Conservation (phyloP, 2,113 vertebrate species). For the Solea senegalensis region DNA sequence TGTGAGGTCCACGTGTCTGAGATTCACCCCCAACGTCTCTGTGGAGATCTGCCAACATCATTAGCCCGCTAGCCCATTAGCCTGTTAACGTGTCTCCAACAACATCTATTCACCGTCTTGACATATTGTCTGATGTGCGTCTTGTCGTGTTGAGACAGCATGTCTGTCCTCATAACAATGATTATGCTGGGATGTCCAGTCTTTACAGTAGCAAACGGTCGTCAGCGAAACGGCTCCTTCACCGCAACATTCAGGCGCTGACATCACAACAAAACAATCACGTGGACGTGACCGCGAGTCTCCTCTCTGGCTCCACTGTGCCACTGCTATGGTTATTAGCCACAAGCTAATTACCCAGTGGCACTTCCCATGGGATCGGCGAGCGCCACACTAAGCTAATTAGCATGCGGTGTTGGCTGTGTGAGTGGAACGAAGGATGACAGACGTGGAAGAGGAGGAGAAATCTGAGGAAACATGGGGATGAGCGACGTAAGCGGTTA, state of each 20-base stretch:
- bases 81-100: too few species aligned
- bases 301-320: conserved; percentile 26
- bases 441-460: not conserved
- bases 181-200: too few species aligned
- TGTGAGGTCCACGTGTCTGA: too few species aligned
- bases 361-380: conserved; percentile 26
- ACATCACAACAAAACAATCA: not conserved
- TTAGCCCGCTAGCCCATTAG: too few species aligned
- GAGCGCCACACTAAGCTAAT: conserved; percentile 50
- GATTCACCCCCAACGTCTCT: too few species aligned
- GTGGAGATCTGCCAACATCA: too few species aligned
- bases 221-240: too few species aligned
- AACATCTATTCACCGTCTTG: too few species aligned
- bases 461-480: not conserved
- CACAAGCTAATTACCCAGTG: conserved; percentile 48
- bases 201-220: too few species aligned
- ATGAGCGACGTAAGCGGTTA: not conserved
- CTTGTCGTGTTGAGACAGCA: too few species aligned
- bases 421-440: conserved; percentile 8
- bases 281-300: conserved; percentile 9
- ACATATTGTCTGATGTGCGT: too few species aligned
- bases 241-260: not conserved
- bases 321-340: conserved; percentile 50
- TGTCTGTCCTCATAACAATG: too few species aligned
- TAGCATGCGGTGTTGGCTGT: conserved; percentile 33